A percentile compares a stretch with the other conserved stretches of the same genome.
Conservation (phyloP, 2,888 invertebrate species). For the Drosophila nr. perissopoda region DNA sequence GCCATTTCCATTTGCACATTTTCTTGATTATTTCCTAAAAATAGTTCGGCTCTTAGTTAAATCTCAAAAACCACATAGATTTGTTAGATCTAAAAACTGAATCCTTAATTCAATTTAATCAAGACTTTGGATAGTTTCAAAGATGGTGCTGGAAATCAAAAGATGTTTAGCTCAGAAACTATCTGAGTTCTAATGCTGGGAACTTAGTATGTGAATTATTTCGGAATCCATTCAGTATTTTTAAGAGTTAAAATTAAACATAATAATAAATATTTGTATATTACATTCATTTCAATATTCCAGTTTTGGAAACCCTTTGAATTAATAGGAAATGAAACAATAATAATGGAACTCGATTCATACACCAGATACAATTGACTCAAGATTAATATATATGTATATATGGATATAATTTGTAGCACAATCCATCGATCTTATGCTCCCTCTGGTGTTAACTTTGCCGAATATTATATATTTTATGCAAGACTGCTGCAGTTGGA, state of each 20-base stretch:
- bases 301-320: not conserved
- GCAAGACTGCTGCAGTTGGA: slow-evolving; percentile 6
- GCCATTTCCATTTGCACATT: not conserved
- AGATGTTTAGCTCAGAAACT: not conserved
- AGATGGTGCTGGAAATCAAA: not conserved
- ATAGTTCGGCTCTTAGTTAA: not conserved
- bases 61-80: not conserved
- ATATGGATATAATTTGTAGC: too few species aligned
- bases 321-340: not conserved
- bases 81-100: not conserved
- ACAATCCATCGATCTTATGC: not conserved
- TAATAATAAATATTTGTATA: not conserved
- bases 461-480: slow-evolving; percentile 17
- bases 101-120: not conserved
- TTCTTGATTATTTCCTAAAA: not conserved
- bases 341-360: not conserved
- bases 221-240: not conserved
- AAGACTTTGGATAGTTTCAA: not conserved
- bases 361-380: not conserved
- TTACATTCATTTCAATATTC: not conserved
- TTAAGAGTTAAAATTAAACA: not conserved
- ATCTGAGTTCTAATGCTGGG: not conserved
- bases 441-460: not conserved
- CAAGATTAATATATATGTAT: not conserved
- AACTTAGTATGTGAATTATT: not conserved